Conservation (phyloP, 2,888 invertebrate species). For the Reticulitermes lucifugus region DNA sequence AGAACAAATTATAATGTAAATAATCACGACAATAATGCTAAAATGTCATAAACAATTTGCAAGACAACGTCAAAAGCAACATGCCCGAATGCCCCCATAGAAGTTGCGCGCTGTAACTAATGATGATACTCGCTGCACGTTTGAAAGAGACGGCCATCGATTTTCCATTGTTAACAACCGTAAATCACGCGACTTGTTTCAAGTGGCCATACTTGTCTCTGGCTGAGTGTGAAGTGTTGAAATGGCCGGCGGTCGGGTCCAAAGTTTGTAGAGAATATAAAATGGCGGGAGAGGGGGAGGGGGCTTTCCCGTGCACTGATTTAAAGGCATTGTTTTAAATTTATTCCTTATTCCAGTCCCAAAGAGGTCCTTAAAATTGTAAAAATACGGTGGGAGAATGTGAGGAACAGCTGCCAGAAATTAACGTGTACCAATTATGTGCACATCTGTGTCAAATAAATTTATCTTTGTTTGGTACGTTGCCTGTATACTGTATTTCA, state of each 20-base stretch:
- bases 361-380: not conserved
- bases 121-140: not conserved
- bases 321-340: not conserved
- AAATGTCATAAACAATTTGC: too few relatives aligned
- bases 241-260: not conserved
- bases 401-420: not conserved
- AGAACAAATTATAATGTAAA: too few relatives aligned
- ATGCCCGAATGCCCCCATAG: not conserved
- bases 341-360: not conserved
- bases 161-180: conserved; percentile 33
- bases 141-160: conserved; percentile 9
- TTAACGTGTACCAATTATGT: not conserved
- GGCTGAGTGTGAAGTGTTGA: not conserved
- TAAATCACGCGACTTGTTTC: conserved; percentile 36
- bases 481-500: not conserved
- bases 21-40: too few relatives aligned
- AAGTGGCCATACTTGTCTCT: conserved; percentile 28
- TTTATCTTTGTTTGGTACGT: not conserved
- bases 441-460: not conserved
- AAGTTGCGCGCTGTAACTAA: not conserved
- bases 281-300: not conserved
- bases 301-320: not conserved
- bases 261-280: conserved; percentile 33
- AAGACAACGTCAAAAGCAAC: too few relatives aligned
- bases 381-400: not conserved